Evolutionary conservation across 2,797 vertebrate genomes (phyloP).

Genomic region (Cercopithecus mitis): DNA sequence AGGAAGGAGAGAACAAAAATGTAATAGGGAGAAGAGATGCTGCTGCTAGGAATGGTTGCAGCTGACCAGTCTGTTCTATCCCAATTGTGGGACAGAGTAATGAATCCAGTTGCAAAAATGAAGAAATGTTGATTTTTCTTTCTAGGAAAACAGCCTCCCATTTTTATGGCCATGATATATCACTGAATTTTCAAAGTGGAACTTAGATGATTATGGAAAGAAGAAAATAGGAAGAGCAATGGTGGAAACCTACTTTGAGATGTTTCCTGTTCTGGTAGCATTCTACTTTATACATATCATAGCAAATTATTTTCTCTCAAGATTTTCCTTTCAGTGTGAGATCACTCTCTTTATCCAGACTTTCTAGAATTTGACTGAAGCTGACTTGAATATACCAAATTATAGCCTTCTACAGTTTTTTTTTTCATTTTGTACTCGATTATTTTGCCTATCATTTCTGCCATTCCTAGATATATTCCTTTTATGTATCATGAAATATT

Average conservation of each 20-base stretch:
- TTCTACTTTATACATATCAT: neutral
- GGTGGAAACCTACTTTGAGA: neutral
- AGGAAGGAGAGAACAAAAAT: neutral
- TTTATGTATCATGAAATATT: neutral
- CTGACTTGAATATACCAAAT: neutral
- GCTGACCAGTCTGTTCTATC: neutral
- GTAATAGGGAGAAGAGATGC: neutral
- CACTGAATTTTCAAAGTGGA: neutral
- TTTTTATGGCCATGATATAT: neutral
- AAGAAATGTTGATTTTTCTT: conserved; percentile 10
- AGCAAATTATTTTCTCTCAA: neutral
- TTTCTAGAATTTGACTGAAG: neutral
- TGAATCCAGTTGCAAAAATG: neutral
- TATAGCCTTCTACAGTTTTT: neutral
- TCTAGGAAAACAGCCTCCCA: neutral
- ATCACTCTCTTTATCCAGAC: no score
- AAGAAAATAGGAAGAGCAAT: neutral
- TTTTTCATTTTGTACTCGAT: neutral
- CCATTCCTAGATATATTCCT: neutral
- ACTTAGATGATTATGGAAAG: neutral
- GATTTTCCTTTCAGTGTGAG: neutral
- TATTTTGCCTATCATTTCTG: conserved; percentile 23
- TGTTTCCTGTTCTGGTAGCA: neutral
- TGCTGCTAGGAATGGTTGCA: neutral
- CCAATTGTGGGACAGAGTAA: neutral